Percentiles rank a stretch among this genome's conserved stretches.
These are phyloP conservation scores for Chelon auratus DNA, from an alignment of 2,797 vertebrate species.

Conservation along the genomic window DNA sequence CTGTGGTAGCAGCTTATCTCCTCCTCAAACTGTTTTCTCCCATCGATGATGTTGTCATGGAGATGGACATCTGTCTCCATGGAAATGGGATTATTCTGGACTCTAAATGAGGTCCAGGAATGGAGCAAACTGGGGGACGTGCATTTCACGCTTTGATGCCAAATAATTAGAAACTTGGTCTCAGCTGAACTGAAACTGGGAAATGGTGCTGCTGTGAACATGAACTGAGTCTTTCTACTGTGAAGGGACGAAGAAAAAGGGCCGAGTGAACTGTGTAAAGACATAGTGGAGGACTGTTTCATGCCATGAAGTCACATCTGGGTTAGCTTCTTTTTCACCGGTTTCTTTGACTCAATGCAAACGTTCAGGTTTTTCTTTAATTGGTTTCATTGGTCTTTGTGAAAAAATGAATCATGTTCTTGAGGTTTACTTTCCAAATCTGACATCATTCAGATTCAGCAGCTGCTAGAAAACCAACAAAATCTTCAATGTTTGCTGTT, in stretches of 20 bases:
- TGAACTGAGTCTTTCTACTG: neutral
- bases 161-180: conserved; percentile 26
- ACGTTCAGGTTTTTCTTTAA: no score
- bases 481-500: no score
- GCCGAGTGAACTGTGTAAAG: no score
- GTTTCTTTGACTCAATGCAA: neutral
- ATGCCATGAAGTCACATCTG: neutral
- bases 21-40: conserved; percentile 14
- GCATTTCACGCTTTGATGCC: conserved; percentile 45
- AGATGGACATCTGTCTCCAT: conserved; percentile 19
- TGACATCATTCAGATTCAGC: neutral
- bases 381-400: neutral
- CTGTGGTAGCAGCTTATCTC: conserved; percentile 29
- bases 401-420: neutral
- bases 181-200: conserved; percentile 2
- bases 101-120: neutral
- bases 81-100: conserved; percentile 29
- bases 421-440: neutral
- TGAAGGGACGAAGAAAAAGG: no score
- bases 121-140: conserved; percentile 1
- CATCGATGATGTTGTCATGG: conserved; percentile 20
- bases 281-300: neutral
- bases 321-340: neutral
- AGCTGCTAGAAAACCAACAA: neutral
- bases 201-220: conserved; percentile 10